Evolutionary conservation across 2,797 vertebrate genomes (phyloP), one percentile per base, ranked within the genome.

Genomic region (Channallabes apus): DNA sequence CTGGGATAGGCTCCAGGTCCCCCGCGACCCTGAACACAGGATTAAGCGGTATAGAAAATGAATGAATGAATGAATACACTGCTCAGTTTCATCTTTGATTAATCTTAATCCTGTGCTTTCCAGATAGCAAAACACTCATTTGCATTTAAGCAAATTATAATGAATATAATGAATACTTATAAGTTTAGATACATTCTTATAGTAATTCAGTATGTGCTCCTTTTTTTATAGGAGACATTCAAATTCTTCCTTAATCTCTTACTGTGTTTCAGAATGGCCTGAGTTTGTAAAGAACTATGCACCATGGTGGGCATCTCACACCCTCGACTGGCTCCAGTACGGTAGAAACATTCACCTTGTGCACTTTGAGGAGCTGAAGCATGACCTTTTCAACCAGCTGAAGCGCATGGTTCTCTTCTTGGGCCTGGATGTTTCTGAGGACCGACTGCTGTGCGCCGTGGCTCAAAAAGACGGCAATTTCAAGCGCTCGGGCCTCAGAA

Each of bases 391-490:
- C n/a, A 86, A 84, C 7, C 94, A 96, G 89, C 94, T 99, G 86
- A 97, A 98, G 92, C 91, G 92, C 4, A 98, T 99, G 96, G 96
- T 99, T 58, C 89, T 95, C 35, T 95, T 97, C 86, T 93, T 99
- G 92, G 96, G 95, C 12, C 92, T 96, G 84, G 20, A 94, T 0
- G 96, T 96, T 64, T 94, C 95, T 0, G 95, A 98, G 92, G 98
- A 99, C 89, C 94, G 98, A 62, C 94, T 99, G 85, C 95, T 99
- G n/a, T 99, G 98, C 0, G 97, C 98, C 1, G 98, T 99, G 91
- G 96, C 97, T 2, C 98, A 99, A 92, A 99, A 98, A 90, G 98
- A 99, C 0, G 98, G 98, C 29, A 99, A 97, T 93, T 99, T 99
- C 88, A 99, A 99, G 89, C 95, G 98, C 0, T 99, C 98, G 0